Conservation (phyloP, 2,888 invertebrate genomes). For the Coelogynopora nodosa region DNA sequence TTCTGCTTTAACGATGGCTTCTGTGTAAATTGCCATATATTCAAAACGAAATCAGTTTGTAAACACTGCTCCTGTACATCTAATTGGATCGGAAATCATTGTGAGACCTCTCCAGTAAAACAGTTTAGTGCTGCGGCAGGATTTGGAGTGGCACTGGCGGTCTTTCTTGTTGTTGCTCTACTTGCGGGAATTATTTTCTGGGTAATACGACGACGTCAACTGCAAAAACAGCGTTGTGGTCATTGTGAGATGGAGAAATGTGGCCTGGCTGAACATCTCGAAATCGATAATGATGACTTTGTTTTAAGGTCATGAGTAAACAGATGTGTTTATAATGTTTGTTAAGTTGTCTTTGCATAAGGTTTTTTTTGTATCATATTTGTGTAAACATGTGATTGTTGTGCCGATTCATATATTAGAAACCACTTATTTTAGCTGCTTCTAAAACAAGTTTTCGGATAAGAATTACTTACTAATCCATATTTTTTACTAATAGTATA, state of each 20-base stretch:
- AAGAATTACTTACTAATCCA: too few relatives aligned
- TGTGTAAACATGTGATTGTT: too few relatives aligned
- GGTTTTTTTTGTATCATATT: too few relatives aligned
- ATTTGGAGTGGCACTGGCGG: background rate
- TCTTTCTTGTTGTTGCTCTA: background rate
- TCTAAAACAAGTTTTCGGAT: too few relatives aligned
- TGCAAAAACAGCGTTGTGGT: background rate
- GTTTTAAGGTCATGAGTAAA: too few relatives aligned
- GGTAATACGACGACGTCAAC: background rate
- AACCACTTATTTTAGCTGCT: too few relatives aligned
- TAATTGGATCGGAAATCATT: background rate
- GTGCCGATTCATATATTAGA: too few relatives aligned
- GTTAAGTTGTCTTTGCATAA: too few relatives aligned
- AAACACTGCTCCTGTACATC: background rate
- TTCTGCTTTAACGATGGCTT: background rate
- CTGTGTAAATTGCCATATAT: background rate
- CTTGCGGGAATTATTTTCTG: background rate
- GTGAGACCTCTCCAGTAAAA: background rate
- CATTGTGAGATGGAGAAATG: background rate
- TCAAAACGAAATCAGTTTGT: background rate
- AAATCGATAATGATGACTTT: background rate
- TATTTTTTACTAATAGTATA: too few relatives aligned
- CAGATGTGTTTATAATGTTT: too few relatives aligned
- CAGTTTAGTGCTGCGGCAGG: background rate
- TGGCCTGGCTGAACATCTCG: background rate